Base-by-base conservation (phyloP, 2,888 invertebrate species). In the Drosophila peninsularis region DNA sequence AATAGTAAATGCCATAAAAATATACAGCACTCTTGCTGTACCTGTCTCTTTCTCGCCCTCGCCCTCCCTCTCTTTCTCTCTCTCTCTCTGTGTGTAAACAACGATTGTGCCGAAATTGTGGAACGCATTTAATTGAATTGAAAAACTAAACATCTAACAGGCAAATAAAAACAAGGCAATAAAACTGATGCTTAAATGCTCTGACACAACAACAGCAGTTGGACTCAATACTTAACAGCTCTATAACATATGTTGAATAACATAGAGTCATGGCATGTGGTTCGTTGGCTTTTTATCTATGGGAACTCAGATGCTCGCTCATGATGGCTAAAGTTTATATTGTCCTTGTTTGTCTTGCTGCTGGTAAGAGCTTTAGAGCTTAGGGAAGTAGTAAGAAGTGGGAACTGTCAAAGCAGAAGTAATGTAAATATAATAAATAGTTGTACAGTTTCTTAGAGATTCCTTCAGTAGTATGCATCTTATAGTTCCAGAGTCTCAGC, bases 81-180 rank as follows among this genome's bases (percentile, higher is more conserved):
- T 41, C 41, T 13, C 34, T 21, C 9, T 14, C 21, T 24, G n/a
- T 52, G 67, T 71, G 69, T 72, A 78, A 81, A 77, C 80, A 85
- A 71, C 74, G 80, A 88, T 71, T 74, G 73, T 45, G 68, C 63
- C 68, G 70, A 69, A 81, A 75, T 75, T 75, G 71, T 75, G 60
- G 71, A 71, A 71, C 81, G 75, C 83, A 75, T 82, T 86, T 89
- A 82, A 86, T 88, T 82, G 83, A 88, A 86, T 88, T 74, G 75
- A 73, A 78, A 87, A 80, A 70, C 75, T 77, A 75, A 75, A 71
- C 72, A 79, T 62, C 39, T 32, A 41, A 30, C 30, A 21, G n/a
- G 10, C 0, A 10, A 45, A 45, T 3, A 13, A 45, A 9, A 71
- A 45, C 55, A 47, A 77, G 30, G 17, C 39, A 21, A 24, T 67